A percentile compares a stretch with the other conserved stretches of the same genome.
Evolutionary conservation across 1,140 invertebrate species (phyloP).

Genomic region (Eurosta solidaginis): DNA sequence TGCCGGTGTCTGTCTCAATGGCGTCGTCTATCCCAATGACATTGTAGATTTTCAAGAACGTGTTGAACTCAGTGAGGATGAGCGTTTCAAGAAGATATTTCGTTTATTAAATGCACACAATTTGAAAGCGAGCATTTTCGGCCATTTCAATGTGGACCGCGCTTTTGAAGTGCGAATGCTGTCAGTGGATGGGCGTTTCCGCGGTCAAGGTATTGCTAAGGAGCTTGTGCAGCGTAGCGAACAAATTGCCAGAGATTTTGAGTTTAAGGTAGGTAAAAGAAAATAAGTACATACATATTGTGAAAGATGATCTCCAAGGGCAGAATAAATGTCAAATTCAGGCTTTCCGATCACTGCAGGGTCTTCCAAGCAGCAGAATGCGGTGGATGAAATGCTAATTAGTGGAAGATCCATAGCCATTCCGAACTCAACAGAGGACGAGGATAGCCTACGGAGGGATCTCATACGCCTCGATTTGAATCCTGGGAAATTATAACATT

Average conservation of each 20-base stretch:
- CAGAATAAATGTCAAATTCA: too few relatives aligned
- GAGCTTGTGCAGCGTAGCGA: conserved; percentile 70
- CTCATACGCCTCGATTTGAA: too few relatives aligned
- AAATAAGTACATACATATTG: background rate
- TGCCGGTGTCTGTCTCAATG: conserved; percentile 70
- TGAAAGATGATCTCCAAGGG: too few relatives aligned
- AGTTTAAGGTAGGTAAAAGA: conserved; percentile 67
- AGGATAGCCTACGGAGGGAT: too few relatives aligned
- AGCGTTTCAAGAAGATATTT: conserved; percentile 71
- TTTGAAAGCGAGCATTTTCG: conserved; percentile 67
- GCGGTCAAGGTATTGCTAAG: conserved; percentile 73
- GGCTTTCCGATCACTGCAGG: too few relatives aligned
- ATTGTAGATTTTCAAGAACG: conserved; percentile 65
- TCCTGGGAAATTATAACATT: too few relatives aligned
- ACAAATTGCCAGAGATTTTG: conserved; percentile 67
- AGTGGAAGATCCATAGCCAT: too few relatives aligned
- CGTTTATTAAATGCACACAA: conserved; percentile 68
- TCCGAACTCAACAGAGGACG: too few relatives aligned
- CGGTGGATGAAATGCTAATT: too few relatives aligned
- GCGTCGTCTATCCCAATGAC: conserved; percentile 65
- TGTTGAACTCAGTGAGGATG: conserved; percentile 64
- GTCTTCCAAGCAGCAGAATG: too few relatives aligned
- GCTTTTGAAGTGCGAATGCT: conserved; percentile 82
- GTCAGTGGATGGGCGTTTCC: conserved; percentile 71
- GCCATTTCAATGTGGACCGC: conserved; percentile 69